A percentile compares a stretch with the other conserved stretches of the same genome.
These are phyloP conservation scores for Aporrectodea caliginosa DNA, from an alignment of 1,140 invertebrate genomes.

Conservation along the genomic window DNA sequence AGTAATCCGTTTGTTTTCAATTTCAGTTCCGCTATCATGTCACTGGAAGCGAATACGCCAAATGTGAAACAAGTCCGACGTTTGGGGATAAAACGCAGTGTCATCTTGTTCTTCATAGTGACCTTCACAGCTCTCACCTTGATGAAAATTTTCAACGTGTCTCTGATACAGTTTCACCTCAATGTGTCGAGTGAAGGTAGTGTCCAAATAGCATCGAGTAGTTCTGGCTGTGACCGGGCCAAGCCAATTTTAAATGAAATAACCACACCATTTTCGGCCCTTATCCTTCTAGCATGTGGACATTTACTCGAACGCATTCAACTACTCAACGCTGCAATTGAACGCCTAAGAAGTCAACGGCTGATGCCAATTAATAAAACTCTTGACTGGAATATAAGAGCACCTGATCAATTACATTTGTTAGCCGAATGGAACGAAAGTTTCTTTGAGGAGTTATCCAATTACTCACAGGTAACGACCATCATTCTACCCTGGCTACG, in stretches of 20 bases:
- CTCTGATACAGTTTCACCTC: too few relatives aligned
- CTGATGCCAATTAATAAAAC: not conserved
- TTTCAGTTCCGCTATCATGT: too few relatives aligned
- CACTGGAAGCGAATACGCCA: too few relatives aligned
- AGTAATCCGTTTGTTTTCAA: too few relatives aligned
- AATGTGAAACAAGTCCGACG: too few relatives aligned
- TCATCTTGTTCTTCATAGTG: too few relatives aligned
- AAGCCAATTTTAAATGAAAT: not conserved
- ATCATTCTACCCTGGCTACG: not conserved
- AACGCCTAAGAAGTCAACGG: not conserved
- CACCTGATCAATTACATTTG: not conserved
- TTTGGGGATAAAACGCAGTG: too few relatives aligned
- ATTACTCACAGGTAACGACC: not conserved
- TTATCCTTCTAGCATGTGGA: not conserved
- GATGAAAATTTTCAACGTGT: too few relatives aligned
- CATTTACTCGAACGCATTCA: not conserved
- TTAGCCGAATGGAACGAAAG: not conserved
- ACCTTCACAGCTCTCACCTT: too few relatives aligned
- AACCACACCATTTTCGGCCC: not conserved
- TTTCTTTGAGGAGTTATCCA: not conserved
- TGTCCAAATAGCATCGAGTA: too few relatives aligned
- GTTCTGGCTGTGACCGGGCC: too few relatives aligned
- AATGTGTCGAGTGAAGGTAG: too few relatives aligned
- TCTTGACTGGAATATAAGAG: not conserved
- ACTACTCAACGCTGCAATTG: not conserved